A percentile compares a stretch with the other conserved stretches of the same genome.
Evolutionary conservation across 30 jellyfish, hydroid and myxozoan genomes (phyloP).

Genomic region (Aurelia aurita complex sp. Pacific): DNA sequence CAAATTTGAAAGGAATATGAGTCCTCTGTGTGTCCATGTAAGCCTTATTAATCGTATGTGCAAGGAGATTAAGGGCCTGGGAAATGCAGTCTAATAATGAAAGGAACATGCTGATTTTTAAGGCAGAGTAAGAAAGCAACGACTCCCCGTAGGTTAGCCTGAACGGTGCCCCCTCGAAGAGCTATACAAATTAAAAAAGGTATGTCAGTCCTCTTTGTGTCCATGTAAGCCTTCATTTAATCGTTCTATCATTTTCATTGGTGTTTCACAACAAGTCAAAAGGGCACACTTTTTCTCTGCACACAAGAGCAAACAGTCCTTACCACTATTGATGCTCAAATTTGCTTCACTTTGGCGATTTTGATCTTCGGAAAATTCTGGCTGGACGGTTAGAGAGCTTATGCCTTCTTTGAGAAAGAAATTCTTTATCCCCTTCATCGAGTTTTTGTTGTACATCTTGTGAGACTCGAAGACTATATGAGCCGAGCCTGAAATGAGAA

Average conservation of each 20-base stretch:
- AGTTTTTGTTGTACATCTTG: slow-evolving; percentile 42
- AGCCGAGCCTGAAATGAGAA: slow-evolving; percentile 70
- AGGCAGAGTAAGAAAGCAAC: no score
- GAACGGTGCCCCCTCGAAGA: no score
- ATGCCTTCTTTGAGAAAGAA: slow-evolving; percentile 82
- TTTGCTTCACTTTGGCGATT: background rate
- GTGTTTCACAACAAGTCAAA: slow-evolving; percentile 51
- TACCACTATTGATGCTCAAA: background rate
- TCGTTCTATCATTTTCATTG: slow-evolving; percentile 26
- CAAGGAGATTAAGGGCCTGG: no score
- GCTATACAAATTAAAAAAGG: no score
- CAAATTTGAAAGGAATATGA: no score
- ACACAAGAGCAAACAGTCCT: slow-evolving; percentile 40
- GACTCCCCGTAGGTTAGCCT: no score
- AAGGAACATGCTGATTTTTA: no score
- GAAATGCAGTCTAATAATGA: no score
- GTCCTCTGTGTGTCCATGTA: no score
- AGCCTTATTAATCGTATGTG: no score
- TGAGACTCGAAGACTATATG: slow-evolving; percentile 71
- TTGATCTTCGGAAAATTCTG: slow-evolving; percentile 65
- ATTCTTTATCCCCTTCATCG: slow-evolving; percentile 19
- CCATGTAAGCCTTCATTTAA: background rate
- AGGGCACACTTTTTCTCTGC: slow-evolving; percentile 45
- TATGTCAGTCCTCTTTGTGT: no score
- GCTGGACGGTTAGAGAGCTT: slow-evolving; percentile 81